Evolutionary conservation across 2,113 vertebrate genomes (phyloP), one percentile per base, ranked within the genome.

Genomic region (Nerophis ophidion): DNA sequence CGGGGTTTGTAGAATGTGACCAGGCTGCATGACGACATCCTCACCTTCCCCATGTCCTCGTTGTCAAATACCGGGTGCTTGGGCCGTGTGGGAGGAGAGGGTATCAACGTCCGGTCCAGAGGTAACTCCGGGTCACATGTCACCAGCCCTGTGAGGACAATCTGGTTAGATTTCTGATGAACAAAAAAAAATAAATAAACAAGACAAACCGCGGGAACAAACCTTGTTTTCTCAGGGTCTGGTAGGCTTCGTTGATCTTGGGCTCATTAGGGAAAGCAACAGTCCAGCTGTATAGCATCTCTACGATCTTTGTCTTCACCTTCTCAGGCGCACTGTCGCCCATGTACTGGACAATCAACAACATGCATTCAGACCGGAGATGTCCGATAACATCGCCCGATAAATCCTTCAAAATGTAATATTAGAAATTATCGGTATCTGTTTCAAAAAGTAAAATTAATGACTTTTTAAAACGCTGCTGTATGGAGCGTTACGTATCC

Each of bases 51-150:
- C 81, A 98, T 98, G 81, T 99, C 97, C 70, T 98, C 95, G 38
- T 99, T 97, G 63, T 98, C 97, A 87, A 99, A 98, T 66, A 99
- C 94, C 0, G 97, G 93, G 70, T 99, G 97, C 86, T 93, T 98
- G 60, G 94, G 93, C 14, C 94, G 91, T 17, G 93, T 86, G 0
- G 96, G 95, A 8, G 95, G 95, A 55, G 95, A 99, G 10, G 95
- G 95, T 54, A 98, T 92, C 60, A 99, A 86, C 5, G 95, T 95
- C 80, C 86, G 89, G 79, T 99, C 97, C 75, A 91, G 82, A 9
- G 94, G 93, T 72, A 97, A 83, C 61, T 92, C 85, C 0, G 96
- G 95, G 65, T 98, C 95, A 40, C 81, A 83, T 38, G 87, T 86
- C 60, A 98, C 91, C 0, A 98, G 93, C 12, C 96, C 97, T 99